phyloP scores from a whole-genome alignment of 53 echinoderm and acorn worm species.

The Luidia sarsii region DNA sequence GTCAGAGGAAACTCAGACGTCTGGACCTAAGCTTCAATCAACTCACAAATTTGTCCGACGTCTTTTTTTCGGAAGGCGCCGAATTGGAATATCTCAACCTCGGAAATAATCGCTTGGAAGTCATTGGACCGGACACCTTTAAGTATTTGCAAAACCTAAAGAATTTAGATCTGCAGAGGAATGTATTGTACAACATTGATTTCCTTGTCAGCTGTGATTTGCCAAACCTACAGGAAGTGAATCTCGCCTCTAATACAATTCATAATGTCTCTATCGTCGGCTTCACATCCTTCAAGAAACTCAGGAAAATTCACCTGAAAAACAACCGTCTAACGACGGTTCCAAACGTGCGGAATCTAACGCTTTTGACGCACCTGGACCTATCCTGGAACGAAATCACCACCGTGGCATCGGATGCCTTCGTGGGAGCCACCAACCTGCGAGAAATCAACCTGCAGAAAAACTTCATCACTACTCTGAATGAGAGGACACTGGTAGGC shows the following conservation, averaged over 20 bases:
- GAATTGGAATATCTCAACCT: constrained; percentile 25
- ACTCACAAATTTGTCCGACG: constrained; percentile 28
- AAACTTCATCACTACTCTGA: constrained; percentile 22
- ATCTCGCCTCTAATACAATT: constrained; percentile 37
- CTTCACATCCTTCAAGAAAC: constrained; percentile 27
- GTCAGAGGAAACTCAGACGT: constrained; percentile 22
- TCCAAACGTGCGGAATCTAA: constrained; percentile 37
- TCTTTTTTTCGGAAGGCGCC: constrained; percentile 14
- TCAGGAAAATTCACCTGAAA: constrained; percentile 20
- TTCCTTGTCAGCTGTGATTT: constrained; percentile 16
- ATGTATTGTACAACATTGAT: constrained; percentile 31
- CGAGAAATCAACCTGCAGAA: constrained; percentile 25
- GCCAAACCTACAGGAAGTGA: constrained; percentile 29
- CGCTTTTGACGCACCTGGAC: constrained; percentile 31
- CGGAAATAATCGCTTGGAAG: constrained; percentile 38
- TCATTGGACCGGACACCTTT: background rate
- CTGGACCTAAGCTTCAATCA: constrained; percentile 28
- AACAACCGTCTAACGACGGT: constrained; percentile 20
- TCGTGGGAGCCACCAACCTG: constrained; percentile 31
- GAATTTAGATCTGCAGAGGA: constrained; percentile 30
- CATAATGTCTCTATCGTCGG: constrained; percentile 18
- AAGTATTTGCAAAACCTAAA: constrained; percentile 7
- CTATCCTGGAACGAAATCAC: constrained; percentile 39
- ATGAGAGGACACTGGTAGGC: constrained; percentile 7
- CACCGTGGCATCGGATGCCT: constrained; percentile 30